These are phyloP conservation scores for Protodeltote pygarga DNA, from an alignment of 2,888 invertebrate genomes.

Conservation along the genomic window DNA sequence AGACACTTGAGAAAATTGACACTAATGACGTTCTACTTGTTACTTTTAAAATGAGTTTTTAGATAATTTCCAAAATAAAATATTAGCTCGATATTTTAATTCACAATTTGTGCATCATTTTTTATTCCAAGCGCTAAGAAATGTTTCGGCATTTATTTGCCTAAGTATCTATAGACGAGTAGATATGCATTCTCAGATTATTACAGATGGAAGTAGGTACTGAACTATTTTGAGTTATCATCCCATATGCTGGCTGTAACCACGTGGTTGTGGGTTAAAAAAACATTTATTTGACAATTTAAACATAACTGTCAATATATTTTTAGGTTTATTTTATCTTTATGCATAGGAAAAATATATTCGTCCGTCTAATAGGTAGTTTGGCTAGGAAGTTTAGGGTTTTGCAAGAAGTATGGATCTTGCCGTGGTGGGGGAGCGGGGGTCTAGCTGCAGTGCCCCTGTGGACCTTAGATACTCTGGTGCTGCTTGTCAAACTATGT, in stretches of 20 bases:
- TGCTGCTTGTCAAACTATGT: slow-evolving; percentile 72
- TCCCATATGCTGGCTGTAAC: slow-evolving; percentile 3
- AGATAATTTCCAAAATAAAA: too few species aligned
- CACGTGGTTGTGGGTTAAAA: neutral
- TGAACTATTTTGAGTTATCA: too few species aligned
- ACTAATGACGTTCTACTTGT: too few species aligned
- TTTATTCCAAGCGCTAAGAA: too few species aligned
- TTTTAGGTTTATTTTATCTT: slow-evolving; percentile 61
- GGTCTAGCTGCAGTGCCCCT: slow-evolving; percentile 70
- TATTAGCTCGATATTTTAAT: too few species aligned
- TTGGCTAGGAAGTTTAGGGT: slow-evolving; percentile 75
- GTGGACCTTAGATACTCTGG: slow-evolving; percentile 74
- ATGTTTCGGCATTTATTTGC: too few species aligned
- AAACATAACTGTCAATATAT: slow-evolving; percentile 38
- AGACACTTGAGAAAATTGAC: too few species aligned
- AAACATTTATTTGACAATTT: slow-evolving; percentile 30
- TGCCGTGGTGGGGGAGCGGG: slow-evolving; percentile 80
- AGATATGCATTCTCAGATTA: too few species aligned
- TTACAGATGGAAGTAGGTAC: too few species aligned
- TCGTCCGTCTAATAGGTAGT: slow-evolving; percentile 66
- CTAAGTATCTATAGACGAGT: too few species aligned
- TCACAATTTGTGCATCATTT: too few species aligned
- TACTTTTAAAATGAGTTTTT: too few species aligned
- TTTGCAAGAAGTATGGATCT: slow-evolving; percentile 77
- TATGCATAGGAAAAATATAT: slow-evolving; percentile 75